These are phyloP conservation scores for Heliothis virescens DNA, from an alignment of 1,140 invertebrate genomes.

Conservation along the genomic window DNA sequence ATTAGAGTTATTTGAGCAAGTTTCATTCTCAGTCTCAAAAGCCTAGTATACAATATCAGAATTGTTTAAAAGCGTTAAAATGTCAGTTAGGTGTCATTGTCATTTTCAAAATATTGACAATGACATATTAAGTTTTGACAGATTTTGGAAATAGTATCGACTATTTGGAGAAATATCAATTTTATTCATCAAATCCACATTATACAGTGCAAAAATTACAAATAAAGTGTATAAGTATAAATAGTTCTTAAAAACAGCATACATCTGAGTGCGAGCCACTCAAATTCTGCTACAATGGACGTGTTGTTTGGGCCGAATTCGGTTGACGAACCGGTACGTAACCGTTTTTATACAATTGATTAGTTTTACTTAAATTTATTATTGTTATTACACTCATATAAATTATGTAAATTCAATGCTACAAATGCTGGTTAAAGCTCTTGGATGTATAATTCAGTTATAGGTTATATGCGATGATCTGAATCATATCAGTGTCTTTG, in stretches of 20 bases:
- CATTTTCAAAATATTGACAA: neutral
- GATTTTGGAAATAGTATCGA: neutral
- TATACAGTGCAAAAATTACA: neutral
- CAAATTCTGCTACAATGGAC: constrained; percentile 61
- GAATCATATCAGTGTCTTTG: too few relatives aligned
- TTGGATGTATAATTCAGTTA: too few relatives aligned
- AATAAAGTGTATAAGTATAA: neutral
- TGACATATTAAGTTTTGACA: constrained; percentile 9
- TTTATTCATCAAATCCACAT: neutral
- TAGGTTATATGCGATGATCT: too few relatives aligned
- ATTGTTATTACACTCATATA: neutral
- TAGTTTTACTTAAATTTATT: constrained; percentile 11
- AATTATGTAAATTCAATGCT: neutral
- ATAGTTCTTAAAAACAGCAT: neutral
- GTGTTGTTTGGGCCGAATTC: constrained; percentile 72
- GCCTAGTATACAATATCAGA: too few relatives aligned
- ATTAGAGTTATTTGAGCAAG: too few relatives aligned
- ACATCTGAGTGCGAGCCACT: neutral
- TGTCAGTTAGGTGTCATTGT: too few relatives aligned
- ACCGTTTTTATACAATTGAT: constrained; percentile 6
- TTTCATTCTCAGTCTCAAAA: too few relatives aligned
- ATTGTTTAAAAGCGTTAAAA: too few relatives aligned
- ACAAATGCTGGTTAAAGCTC: too few relatives aligned
- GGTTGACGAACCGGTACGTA: constrained; percentile 75
- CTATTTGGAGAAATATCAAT: neutral